Base-by-base conservation (phyloP, 2,888 invertebrate species). In the Melanostoma mellinum region DNA sequence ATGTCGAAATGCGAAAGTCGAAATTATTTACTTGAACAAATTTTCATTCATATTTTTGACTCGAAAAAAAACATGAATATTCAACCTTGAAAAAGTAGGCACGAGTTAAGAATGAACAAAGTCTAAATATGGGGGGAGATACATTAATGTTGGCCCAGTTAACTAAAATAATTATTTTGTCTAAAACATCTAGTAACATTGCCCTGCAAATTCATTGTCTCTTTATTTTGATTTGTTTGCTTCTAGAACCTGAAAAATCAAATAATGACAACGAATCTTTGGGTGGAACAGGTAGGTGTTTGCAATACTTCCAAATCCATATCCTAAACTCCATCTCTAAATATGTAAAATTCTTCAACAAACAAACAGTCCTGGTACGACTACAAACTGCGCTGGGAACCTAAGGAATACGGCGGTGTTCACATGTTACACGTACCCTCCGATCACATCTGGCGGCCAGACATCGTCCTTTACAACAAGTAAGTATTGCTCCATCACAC, bases 161-260 rank as follows among this genome's bases (percentile, higher is more conserved):
- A 20, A 1, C 1, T 20, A 20, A 20, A 6, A 50, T 2, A 2
- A 53, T 10, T 35, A 20, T 20, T 40, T 46, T 33, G 0, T 55
- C 10, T 10, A 2, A 35, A 35, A 20, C 20, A 20, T 1, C 20
- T 1, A 20, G 1, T 20, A 20, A 20, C 20, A 20, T 20, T 1
- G 20, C 20, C 8, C 2, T 10, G 3, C 6, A 38, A 30, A 58
- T 9, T 40, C 10, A 55, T 30, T 55, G 30, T 63, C 0, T 40
- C 0, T 33, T 38, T 9, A 1, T 35, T 46, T 48, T 48, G 6
- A 2, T 90, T 85, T 88, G 87, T 90, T 89, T 92, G 90, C 95
- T 95, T 69, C 94, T 20, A 98, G 98, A 97, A 97, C 92, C 93
- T 97, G 89, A 97, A 97, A 92, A 97, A 97, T 90, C 97, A 97